Percentiles rank a stretch among this genome's conserved stretches.
Conservation (phyloP, 2,113 vertebrate genomes). For the Halcyon senegalensis region DNA sequence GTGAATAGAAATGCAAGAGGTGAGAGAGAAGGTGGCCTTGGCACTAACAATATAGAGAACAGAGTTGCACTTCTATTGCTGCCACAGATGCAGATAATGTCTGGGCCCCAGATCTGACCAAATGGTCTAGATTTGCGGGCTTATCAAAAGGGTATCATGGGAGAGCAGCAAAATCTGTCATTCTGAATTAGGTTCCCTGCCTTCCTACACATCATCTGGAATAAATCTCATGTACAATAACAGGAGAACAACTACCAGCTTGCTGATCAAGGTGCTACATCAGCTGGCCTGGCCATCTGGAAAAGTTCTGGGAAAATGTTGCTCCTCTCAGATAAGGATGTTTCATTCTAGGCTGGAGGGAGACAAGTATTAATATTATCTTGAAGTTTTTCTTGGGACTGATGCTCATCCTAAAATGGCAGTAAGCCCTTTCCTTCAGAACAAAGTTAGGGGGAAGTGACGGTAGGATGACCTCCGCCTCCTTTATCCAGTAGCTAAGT, state of each 20-base stretch:
- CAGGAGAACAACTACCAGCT: background rate
- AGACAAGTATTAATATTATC: background rate
- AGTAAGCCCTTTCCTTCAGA: background rate
- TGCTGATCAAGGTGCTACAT: background rate
- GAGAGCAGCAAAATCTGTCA: background rate
- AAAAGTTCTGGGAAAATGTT: background rate
- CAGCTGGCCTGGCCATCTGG: background rate
- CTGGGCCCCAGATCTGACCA: background rate
- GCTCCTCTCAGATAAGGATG: background rate
- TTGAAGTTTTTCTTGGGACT: background rate
- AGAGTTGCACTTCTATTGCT: background rate
- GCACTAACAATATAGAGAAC: background rate
- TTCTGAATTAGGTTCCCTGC: background rate
- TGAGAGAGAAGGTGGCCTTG: background rate
- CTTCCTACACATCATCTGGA: background rate
- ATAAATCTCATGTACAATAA: background rate
- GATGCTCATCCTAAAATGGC: background rate
- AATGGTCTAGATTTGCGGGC: background rate
- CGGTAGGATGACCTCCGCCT: background rate
- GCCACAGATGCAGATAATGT: background rate
- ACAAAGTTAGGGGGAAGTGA: background rate
- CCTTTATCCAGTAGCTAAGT: background rate
- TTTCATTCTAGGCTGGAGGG: background rate
- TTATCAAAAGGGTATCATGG: background rate
- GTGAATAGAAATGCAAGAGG: background rate